Evolutionary conservation across 2,113 vertebrate genomes (phyloP), one percentile per base, ranked within the genome.

Genomic region (Turdus rufiventris): DNA sequence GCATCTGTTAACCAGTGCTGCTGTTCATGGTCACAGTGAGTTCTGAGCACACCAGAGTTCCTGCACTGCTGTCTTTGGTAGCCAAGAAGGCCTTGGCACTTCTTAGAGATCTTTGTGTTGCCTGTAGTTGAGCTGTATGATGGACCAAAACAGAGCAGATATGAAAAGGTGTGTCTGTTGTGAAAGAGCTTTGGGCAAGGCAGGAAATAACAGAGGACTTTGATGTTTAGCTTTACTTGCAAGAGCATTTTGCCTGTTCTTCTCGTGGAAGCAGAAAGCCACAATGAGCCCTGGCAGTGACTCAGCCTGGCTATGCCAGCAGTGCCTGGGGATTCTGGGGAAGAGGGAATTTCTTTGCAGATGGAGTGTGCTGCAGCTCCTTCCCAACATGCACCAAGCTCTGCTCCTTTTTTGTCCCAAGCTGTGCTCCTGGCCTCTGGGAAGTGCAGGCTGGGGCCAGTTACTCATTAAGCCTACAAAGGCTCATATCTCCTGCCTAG

Each of bases 391-490:
- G 57, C 43, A 33, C 25, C 4, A 9, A 67, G 10, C 8, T 54
- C 50, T 23, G 70, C 51, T 66, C 47, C 20, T 31, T 42, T 71
- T 88, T 43, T n/a, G 26, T 75, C 68, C 8, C 24, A 38, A n/a
- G 1, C 70, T 14, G 17, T 56, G 60, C 71, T 85, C 34, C 85
- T 47, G 78, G 63, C 53, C 84, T 33, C 28, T 43, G 51, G 25
- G 24, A 77, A 68, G 76, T 26, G 65, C 79, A 15, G 61, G 58
- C 61, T 73, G 87, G 73, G 78, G 9, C 78, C 2, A 33, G 82
- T 83, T 85, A 79, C 92, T 96, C 95, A 94, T 97, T 97, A 96
- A 86, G 65, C 7, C 2, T 54, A 91, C 95, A 94, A 97, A 96
- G 79, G 85, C 92, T 89, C n/a, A 0, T 11, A 76, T 91, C 96